Evolutionary conservation across 2,113 vertebrate genomes (phyloP).

Genomic region (Poeciliopsis turrubarensis): DNA sequence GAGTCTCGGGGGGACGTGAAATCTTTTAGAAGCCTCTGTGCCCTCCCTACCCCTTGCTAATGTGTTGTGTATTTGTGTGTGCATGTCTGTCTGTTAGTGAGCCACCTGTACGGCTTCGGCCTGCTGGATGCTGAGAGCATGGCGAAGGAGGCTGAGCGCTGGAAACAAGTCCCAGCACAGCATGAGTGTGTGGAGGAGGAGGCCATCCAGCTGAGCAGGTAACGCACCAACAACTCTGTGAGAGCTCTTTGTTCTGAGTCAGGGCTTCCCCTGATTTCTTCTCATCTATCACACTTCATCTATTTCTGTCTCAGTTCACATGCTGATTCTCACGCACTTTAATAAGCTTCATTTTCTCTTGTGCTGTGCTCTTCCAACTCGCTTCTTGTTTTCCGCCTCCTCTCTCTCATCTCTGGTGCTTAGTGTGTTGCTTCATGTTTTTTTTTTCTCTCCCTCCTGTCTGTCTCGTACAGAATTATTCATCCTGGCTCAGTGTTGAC

Average conservation of each 20-base stretch:
- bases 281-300: constrained; percentile 36
- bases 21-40: constrained; percentile 47
- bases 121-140: constrained; percentile 96
- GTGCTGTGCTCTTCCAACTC: constrained; percentile 6
- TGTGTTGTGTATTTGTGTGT: constrained; percentile 36
- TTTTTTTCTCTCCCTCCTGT: constrained; percentile 2
- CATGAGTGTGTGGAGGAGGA: constrained; percentile 88
- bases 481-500: constrained; percentile 84
- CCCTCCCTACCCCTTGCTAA: constrained; percentile 43
- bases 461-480: constrained; percentile 81
- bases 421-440: constrained; percentile 18
- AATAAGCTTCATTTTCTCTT: constrained; percentile 29
- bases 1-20: constrained; percentile 48
- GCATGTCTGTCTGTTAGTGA: constrained; percentile 81
- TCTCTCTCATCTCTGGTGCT: constrained; percentile 18
- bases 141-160: constrained; percentile 92
- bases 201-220: constrained; percentile 88
- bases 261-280: constrained; percentile 52
- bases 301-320: constrained; percentile 53
- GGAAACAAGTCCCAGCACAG: constrained; percentile 90
- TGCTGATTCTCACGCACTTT: constrained; percentile 27
- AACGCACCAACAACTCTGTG: constrained; percentile 37
- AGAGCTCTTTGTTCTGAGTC: constrained; percentile 29
- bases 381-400: constrained; percentile 14
- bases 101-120: constrained; percentile 96